These are phyloP conservation scores for Dryas iulia DNA, from an alignment of 1,140 invertebrate genomes.

Conservation along the genomic window DNA sequence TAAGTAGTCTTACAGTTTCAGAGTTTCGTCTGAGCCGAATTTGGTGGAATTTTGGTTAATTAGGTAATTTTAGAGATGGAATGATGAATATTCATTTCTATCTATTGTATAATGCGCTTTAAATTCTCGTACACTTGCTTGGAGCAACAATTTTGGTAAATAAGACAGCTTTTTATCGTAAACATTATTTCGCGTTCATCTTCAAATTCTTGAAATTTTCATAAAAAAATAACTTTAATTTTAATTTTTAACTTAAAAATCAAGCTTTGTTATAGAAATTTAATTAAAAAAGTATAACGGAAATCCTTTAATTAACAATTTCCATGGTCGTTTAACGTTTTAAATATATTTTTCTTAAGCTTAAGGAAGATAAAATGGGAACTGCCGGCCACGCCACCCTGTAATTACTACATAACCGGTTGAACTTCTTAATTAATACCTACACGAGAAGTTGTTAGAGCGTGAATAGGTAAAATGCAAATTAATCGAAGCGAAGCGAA, in stretches of 20 bases:
- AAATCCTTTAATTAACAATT: neutral
- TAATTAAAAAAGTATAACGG: neutral
- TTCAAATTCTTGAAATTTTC: neutral
- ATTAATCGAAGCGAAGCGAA: conserved; percentile 13
- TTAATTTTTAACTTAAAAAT: neutral
- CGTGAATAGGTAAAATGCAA: conserved; percentile 3
- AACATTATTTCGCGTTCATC: no score
- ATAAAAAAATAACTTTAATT: neutral
- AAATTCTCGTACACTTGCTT: neutral
- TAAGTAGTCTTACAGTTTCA: conserved; percentile 20
- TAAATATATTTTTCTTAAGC: neutral
- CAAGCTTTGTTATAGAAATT: no score
- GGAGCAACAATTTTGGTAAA: neutral
- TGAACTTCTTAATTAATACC: conserved; percentile 12
- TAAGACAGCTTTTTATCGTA: no score
- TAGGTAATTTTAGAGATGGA: neutral
- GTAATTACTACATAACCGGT: conserved; percentile 10
- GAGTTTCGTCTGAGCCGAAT: conserved; percentile 22
- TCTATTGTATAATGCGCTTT: neutral
- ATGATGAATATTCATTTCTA: neutral
- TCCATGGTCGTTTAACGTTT: neutral
- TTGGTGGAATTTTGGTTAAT: conserved; percentile 26
- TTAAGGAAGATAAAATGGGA: conserved; percentile 6
- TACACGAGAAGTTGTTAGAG: neutral
- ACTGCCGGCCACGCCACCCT: neutral